These are phyloP conservation scores for Megalops cyprinoides DNA, from an alignment of 2,797 vertebrate species.

Conservation along the genomic window DNA sequence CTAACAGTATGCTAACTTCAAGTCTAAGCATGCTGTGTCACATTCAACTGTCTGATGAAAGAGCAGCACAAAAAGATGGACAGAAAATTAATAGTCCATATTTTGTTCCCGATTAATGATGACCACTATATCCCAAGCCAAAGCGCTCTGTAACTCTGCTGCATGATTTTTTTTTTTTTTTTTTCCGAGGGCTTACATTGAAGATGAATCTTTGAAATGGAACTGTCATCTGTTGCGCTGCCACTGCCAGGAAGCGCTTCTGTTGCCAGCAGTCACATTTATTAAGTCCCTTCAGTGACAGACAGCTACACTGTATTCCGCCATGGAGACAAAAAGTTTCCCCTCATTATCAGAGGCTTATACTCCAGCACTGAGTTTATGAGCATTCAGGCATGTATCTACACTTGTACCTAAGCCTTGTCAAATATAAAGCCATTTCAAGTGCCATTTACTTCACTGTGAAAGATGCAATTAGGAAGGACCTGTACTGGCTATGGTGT, in stretches of 20 bases:
- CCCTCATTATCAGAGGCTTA: neutral
- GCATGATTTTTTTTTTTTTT: too few species aligned
- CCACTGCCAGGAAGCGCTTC: neutral
- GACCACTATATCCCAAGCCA: neutral
- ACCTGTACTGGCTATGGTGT: neutral
- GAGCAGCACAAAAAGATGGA: neutral
- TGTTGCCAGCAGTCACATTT: neutral
- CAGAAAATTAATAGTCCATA: neutral
- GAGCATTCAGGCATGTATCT: neutral
- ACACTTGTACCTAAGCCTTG: neutral
- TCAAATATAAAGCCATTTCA: neutral
- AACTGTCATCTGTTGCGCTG: neutral
- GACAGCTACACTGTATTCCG: neutral
- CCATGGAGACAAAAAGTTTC: neutral
- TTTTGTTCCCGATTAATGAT: neutral
- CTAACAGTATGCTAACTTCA: neutral
- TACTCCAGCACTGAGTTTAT: neutral
- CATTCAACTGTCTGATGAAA: neutral
- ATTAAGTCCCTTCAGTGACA: neutral
- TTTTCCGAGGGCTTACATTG: neutral
- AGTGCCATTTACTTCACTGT: too few species aligned
- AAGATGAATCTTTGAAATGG: neutral
- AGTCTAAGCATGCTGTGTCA: neutral
- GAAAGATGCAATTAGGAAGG: too few species aligned
- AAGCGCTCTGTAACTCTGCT: neutral